A percentile compares a stretch with the other conserved stretches of the same genome.
These are phyloP conservation scores for Galbula dea DNA, from an alignment of 2,113 vertebrate genomes.

Conservation along the genomic window DNA sequence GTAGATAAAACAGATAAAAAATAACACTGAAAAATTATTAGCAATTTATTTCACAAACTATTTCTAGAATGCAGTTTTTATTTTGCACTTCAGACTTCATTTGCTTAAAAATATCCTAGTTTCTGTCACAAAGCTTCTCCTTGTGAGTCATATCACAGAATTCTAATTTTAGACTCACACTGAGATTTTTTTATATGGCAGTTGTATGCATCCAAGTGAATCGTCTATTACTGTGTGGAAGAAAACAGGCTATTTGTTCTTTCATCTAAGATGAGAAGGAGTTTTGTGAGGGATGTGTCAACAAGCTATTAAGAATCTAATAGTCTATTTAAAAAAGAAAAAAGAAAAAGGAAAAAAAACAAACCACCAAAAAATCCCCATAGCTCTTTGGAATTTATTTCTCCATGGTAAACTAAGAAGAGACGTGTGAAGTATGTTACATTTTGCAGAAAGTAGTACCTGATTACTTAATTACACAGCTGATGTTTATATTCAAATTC, in stretches of 20 bases:
- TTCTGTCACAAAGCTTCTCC: conserved; percentile 38
- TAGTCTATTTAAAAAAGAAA: background rate
- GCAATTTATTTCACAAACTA: background rate
- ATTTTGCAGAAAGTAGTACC: background rate
- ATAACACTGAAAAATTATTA: background rate
- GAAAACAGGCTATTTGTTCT: conserved; percentile 26
- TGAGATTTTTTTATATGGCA: conserved; percentile 3
- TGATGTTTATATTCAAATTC: background rate
- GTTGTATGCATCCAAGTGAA: conserved; percentile 19
- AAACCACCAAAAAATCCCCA: background rate
- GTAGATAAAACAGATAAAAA: background rate
- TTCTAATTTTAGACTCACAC: conserved; percentile 37
- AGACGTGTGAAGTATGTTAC: background rate
- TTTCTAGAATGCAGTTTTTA: conserved; percentile 15
- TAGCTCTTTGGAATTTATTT: background rate
- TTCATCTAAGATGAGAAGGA: background rate
- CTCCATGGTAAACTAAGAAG: background rate
- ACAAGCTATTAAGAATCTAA: background rate
- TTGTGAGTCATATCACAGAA: conserved; percentile 45
- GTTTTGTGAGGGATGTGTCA: background rate
- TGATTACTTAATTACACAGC: background rate
- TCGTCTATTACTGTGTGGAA: background rate
- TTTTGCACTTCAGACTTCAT: conserved; percentile 13
- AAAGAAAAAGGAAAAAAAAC: background rate
- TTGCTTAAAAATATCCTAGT: conserved; percentile 48